Evolutionary conservation across 1,140 invertebrate genomes (phyloP), one percentile per base, ranked within the genome.

Genomic region (Aphelenchoides fujianensis): DNA sequence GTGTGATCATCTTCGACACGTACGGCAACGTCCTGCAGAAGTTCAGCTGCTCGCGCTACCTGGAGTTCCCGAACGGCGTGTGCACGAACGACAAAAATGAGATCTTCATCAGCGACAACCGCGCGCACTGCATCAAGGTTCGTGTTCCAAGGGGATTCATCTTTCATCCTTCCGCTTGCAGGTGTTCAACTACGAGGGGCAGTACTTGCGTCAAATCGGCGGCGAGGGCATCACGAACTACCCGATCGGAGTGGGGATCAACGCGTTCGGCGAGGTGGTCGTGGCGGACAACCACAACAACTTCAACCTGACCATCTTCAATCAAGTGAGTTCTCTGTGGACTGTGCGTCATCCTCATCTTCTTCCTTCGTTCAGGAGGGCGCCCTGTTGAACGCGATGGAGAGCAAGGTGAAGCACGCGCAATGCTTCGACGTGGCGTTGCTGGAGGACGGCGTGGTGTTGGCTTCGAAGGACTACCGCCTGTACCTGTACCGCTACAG

Each of bases 211-310:
- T 3, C 95, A 98, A 85, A 98, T 98, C 82, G 96, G 96, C 61
- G 94, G 95, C 31, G 95, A 98, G 85, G 96, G 95, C 27, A 91
- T 99, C 68, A 98, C 96, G 72, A 98, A 98, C 84, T 98, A 98
- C 85, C 96, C 96, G 0, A 98, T 99, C 79, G 96, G 96, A 3
- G 96, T 98, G 0, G 95, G 95, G 57, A 98, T 98, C 82, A 98
- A 97, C 85, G 90, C 91, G 0, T 90, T 91, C 32, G 95, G 95
- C 52, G 95, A 98, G 85, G 95, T 98, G 32, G 77, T 76, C 23
- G 77, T 76, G n/a, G 95, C 95, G 34, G 96, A 99, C 87, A 99
- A 99, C 88, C 96, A 99, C 87, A 98, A 99, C 88, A 98, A 98
- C 86, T 99, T 99, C 88, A 99, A 99, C 85, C 86, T 99, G 85